Conservation (phyloP, 1,140 invertebrate genomes). For the Nasonia vitripennis region DNA sequence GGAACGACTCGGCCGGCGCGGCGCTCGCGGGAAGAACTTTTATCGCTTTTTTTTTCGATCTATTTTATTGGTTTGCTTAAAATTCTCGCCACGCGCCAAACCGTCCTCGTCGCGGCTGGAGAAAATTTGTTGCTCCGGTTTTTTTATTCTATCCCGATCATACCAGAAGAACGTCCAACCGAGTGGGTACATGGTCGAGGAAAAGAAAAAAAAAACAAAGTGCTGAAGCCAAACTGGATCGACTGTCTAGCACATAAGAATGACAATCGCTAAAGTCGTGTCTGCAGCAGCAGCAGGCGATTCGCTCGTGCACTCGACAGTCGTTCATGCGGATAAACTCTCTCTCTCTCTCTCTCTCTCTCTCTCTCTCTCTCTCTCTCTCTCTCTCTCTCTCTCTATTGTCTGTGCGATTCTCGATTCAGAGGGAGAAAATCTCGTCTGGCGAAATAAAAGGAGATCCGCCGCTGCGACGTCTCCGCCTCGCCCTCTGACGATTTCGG, state of each 20-base stretch:
- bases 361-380: background rate
- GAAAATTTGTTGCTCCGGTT: background rate
- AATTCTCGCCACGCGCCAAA: background rate
- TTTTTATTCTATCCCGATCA: background rate
- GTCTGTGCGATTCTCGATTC: background rate
- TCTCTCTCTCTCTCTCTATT: background rate
- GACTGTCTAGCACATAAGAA: background rate
- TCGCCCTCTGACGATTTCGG: constrained; percentile 1
- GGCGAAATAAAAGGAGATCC: background rate
- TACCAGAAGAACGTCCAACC: background rate
- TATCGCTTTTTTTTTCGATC: background rate
- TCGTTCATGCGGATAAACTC: constrained; percentile 27
- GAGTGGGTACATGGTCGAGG: background rate
- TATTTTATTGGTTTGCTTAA: background rate
- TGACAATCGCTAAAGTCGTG: background rate
- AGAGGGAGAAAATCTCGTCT: constrained; percentile 11
- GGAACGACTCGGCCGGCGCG: background rate
- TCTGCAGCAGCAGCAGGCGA: background rate
- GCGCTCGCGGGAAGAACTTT: background rate
- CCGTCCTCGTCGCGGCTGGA: background rate
- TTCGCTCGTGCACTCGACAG: background rate
- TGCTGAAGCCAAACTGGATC: background rate
- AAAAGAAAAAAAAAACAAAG: background rate
- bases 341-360: background rate
- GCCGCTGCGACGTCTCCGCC: background rate